Conservation (phyloP, 2,888 invertebrate species). For the Ophioninae sp. region DNA sequence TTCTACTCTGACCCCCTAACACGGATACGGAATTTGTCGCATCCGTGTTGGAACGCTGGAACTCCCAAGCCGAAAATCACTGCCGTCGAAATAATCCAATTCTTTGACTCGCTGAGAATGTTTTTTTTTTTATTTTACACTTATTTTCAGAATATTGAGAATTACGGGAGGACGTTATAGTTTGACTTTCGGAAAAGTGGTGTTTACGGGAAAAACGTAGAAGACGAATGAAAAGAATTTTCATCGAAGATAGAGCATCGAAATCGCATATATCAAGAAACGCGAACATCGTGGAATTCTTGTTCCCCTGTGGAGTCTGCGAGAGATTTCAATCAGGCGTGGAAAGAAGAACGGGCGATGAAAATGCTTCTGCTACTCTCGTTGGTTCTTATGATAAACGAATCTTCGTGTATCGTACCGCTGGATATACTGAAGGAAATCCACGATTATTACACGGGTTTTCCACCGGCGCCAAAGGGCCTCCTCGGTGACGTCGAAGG, state of each 20-base stretch:
- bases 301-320: background rate
- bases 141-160: background rate
- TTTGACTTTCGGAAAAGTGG: background rate
- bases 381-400: constrained; percentile 15
- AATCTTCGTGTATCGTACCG: constrained; percentile 44
- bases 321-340: background rate
- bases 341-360: background rate
- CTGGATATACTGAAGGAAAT: constrained; percentile 65
- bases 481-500: constrained; percentile 62
- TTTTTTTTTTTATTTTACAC: background rate
- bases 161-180: background rate
- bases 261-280: background rate
- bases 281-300: constrained; percentile 8
- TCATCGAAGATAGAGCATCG: background rate
- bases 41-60: no score
- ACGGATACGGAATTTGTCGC: background rate
- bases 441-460: constrained; percentile 64
- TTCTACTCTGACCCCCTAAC: constrained; percentile 11
- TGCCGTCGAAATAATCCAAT: background rate
- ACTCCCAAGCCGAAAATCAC: background rate
- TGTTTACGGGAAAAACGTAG: background rate
- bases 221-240: background rate
- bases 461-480: constrained; percentile 62
- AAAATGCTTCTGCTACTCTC: constrained; percentile 21
- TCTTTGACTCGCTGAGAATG: background rate